Percentiles rank a stretch among this genome's conserved stretches.
Evolutionary conservation across 2,113 vertebrate genomes (phyloP).

Genomic region (Cepphus grylle): DNA sequence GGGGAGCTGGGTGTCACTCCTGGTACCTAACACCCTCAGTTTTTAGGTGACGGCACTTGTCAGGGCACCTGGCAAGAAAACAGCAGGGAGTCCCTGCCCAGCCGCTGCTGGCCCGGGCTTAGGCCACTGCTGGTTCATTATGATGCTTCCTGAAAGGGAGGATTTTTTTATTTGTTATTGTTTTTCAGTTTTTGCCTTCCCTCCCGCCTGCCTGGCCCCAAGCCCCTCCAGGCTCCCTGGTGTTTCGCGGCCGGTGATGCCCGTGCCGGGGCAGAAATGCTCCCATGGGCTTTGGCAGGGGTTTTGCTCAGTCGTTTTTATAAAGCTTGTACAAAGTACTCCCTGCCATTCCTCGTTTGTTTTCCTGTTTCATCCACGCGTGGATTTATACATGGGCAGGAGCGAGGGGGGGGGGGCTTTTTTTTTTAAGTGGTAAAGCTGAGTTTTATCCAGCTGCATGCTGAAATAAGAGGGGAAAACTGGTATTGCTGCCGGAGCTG

Average conservation of each 20-base stretch:
- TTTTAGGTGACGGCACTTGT: rapidly evolving
- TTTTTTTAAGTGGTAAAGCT: not conserved
- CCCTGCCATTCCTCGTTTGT: not conserved
- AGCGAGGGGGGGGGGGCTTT: not conserved
- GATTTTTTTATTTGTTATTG: not conserved
- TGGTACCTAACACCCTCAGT: rapidly evolving
- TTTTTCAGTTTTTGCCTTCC: not conserved
- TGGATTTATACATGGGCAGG: not conserved
- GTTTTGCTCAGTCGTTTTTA: not conserved
- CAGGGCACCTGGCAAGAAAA: not conserved
- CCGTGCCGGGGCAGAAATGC: not conserved
- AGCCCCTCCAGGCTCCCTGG: rapidly evolving
- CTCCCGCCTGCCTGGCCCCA: not conserved
- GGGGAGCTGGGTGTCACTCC: rapidly evolving
- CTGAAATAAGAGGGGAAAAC: not conserved
- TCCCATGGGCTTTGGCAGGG: rapidly evolving
- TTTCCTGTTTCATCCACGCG: not conserved
- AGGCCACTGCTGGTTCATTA: not conserved
- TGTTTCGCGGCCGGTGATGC: rapidly evolving
- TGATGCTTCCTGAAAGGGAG: not conserved
- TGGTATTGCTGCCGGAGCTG: not conserved
- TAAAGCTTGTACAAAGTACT: not conserved
- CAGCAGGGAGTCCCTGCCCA: not conserved
- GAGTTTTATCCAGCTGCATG: not conserved
- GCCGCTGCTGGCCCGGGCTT: not conserved